These are phyloP conservation scores for Battus philenor DNA, from an alignment of 1,140 invertebrate species.

Conservation along the genomic window DNA sequence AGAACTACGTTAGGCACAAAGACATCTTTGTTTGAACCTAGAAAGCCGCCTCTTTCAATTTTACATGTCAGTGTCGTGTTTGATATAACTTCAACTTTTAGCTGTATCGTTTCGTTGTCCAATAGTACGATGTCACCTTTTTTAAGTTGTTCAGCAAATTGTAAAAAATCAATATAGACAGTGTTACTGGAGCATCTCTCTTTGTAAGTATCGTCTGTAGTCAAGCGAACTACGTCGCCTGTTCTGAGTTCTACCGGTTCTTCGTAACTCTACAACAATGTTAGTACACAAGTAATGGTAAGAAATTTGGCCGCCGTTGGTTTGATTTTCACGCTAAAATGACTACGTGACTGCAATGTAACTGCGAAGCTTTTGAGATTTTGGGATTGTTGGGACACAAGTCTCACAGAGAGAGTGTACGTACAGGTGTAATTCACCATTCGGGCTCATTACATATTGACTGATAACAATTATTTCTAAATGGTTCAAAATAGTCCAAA, in stretches of 20 bases:
- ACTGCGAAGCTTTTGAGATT: no score
- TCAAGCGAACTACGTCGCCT: conserved; percentile 82
- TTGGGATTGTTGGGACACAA: no score
- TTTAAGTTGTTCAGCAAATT: conserved; percentile 85
- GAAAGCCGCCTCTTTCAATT: conserved; percentile 69
- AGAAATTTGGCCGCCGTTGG: no score
- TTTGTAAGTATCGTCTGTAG: conserved; percentile 83
- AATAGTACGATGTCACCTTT: conserved; percentile 82
- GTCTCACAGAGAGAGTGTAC: no score
- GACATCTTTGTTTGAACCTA: conserved; percentile 75
- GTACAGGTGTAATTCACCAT: no score
- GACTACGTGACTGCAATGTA: no score
- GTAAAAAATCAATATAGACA: conserved; percentile 88
- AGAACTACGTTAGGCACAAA: conserved; percentile 87
- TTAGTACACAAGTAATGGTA: no score
- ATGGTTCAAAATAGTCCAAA: no score
- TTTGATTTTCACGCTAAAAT: no score
- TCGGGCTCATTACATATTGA: no score
- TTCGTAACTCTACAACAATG: conserved; percentile 76
- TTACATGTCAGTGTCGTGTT: conserved; percentile 73
- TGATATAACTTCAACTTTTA: conserved; percentile 83
- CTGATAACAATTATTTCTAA: no score
- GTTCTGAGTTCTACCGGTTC: conserved; percentile 76
- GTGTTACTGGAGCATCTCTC: conserved; percentile 82
- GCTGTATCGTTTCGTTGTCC: conserved; percentile 87